Conservation (phyloP, 2,797 vertebrate genomes). For the Pyrocephalus nanus region DNA sequence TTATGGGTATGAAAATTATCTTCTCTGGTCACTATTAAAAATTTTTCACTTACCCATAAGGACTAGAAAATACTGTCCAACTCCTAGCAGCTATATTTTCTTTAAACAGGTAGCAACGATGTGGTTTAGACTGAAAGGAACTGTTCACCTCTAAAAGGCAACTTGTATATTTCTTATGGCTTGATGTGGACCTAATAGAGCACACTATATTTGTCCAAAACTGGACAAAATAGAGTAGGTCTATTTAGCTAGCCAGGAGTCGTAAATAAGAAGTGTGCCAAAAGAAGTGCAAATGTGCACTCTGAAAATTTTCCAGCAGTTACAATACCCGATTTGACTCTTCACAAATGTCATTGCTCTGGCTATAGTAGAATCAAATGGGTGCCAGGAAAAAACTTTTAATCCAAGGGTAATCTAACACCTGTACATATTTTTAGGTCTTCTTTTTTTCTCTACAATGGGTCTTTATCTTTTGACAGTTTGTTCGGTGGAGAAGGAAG, state of each 20-base stretch:
- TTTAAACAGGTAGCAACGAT: neutral
- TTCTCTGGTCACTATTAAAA: neutral
- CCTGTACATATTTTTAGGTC: neutral
- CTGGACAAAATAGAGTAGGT: neutral
- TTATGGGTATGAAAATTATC: neutral
- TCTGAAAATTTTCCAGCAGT: neutral
- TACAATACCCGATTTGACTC: neutral
- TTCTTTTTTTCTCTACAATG: constrained; percentile 32
- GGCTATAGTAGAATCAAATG: neutral
- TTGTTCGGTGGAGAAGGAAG: constrained; percentile 55
- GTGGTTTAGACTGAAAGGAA: neutral
- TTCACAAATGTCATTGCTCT: neutral
- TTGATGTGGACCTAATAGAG: neutral
- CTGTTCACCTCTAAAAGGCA: neutral
- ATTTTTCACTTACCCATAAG: neutral
- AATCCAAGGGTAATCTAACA: neutral
- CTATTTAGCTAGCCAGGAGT: neutral
- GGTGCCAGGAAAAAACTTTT: neutral
- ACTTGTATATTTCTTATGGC: neutral
- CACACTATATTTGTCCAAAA: too few species aligned
- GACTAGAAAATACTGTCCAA: neutral
- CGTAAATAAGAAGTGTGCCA: neutral
- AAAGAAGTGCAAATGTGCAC: neutral
- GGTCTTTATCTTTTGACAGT: constrained; percentile 58
- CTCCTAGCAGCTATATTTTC: neutral